A percentile compares a stretch with the other conserved stretches of the same genome.
phyloP scores from a whole-genome alignment of 2,888 invertebrate species.

The Alviniconcha strummeri region DNA sequence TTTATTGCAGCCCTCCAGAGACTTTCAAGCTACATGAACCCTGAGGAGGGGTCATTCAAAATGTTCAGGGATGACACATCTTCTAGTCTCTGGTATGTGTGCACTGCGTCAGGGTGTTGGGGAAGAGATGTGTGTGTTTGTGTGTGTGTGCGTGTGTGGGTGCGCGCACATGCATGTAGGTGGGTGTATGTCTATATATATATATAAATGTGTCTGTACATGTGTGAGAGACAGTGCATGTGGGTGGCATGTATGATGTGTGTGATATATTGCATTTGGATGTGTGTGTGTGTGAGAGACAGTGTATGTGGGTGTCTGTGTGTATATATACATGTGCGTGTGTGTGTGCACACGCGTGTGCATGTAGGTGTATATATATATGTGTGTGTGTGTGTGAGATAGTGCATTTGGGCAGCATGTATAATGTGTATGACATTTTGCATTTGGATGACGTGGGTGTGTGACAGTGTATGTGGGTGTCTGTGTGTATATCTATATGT shows the following conservation, averaged over 20 bases:
- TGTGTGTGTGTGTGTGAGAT: background rate
- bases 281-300: background rate
- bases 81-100: slow-evolving; percentile 86
- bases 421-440: too few relatives aligned
- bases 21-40: slow-evolving; percentile 91
- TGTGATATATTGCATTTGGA: background rate
- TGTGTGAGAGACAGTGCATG: too few relatives aligned
- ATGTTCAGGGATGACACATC: slow-evolving; percentile 81
- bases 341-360: background rate
- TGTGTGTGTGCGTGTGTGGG: background rate
- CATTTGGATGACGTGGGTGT: background rate
- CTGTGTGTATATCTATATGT: background rate
- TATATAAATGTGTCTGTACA: background rate
- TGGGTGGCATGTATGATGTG: too few relatives aligned
- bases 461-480: background rate
- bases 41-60: slow-evolving; percentile 89
- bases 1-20: slow-evolving; percentile 83
- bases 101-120: too few relatives aligned
- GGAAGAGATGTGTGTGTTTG: background rate
- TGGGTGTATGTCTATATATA: background rate
- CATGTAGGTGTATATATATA: background rate
- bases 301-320: background rate
- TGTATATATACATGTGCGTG: background rate
- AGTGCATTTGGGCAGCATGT: too few relatives aligned
- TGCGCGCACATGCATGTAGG: background rate